Conservation (phyloP, 1,140 invertebrate genomes). For the Aporrectodea caliginosa region DNA sequence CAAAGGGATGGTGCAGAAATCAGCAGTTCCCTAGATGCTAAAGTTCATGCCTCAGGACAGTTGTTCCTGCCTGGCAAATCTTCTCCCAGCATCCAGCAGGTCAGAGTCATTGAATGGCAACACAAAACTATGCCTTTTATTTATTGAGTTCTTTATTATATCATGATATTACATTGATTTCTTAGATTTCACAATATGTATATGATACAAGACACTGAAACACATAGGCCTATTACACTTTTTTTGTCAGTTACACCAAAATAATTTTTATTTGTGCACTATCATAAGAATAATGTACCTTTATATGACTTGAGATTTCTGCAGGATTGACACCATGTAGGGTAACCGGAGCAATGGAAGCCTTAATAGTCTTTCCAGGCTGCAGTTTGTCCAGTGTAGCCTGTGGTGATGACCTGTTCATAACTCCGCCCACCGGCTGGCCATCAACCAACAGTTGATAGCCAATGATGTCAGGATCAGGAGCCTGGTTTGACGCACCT, state of each 20-base stretch:
- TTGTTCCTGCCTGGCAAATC: too few species aligned
- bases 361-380: slow-evolving; percentile 9
- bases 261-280: too few species aligned
- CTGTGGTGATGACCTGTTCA: not conserved
- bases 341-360: slow-evolving; percentile 2
- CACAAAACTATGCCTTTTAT: too few species aligned
- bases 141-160: too few species aligned
- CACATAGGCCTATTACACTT: too few species aligned
- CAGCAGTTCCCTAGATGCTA: not conserved
- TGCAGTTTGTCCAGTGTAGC: slow-evolving; percentile 26
- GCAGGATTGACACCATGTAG: not conserved
- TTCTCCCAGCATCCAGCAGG: too few species aligned
- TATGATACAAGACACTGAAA: too few species aligned
- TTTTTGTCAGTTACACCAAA: too few species aligned
- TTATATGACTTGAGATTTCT: not conserved
- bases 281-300: not conserved
- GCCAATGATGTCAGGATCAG: slow-evolving; percentile 11
- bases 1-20: too few species aligned
- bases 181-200: too few species aligned
- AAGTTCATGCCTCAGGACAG: not conserved
- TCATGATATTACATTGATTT: too few species aligned
- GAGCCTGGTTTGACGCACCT: not conserved
- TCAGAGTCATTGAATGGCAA: too few species aligned
- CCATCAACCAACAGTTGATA: slow-evolving; percentile 26
- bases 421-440: slow-evolving; percentile 13